These are phyloP conservation scores for Thamnophis sirtalis DNA, from an alignment of 2,113 vertebrate species.

Conservation along the genomic window DNA sequence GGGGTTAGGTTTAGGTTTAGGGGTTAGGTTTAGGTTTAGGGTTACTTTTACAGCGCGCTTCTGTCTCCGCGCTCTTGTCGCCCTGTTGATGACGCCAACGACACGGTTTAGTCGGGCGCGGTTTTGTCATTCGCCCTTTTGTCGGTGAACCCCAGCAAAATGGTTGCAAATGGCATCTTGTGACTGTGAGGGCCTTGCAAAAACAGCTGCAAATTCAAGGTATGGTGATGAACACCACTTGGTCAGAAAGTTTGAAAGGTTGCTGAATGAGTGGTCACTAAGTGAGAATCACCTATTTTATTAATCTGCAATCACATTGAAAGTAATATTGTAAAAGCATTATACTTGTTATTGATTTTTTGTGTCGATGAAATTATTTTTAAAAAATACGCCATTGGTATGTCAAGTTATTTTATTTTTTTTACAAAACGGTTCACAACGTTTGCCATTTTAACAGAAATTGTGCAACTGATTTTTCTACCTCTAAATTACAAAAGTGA, in stretches of 20 bases:
- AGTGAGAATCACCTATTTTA: neutral
- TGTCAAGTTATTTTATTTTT: neutral
- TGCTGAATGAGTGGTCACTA: neutral
- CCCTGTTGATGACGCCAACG: no score
- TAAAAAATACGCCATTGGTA: neutral
- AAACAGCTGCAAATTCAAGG: neutral
- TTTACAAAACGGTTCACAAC: slow-evolving; percentile 2
- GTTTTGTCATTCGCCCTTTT: no score
- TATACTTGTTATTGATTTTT: neutral
- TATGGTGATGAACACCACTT: neutral
- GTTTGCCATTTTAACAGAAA: neutral
- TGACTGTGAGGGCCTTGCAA: neutral
- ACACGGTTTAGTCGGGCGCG: no score
- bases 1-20: no score
- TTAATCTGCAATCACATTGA: neutral
- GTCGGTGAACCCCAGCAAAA: no score
- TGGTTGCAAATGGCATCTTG: neutral
- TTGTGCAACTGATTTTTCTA: neutral
- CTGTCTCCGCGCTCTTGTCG: no score
- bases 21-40: no score
- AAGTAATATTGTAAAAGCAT: neutral
- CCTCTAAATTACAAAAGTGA: neutral
- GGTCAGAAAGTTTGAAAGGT: neutral
- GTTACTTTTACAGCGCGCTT: no score
- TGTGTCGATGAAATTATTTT: neutral